Conservation (phyloP, 2,113 vertebrate species). For the Otolemur garnettii region DNA sequence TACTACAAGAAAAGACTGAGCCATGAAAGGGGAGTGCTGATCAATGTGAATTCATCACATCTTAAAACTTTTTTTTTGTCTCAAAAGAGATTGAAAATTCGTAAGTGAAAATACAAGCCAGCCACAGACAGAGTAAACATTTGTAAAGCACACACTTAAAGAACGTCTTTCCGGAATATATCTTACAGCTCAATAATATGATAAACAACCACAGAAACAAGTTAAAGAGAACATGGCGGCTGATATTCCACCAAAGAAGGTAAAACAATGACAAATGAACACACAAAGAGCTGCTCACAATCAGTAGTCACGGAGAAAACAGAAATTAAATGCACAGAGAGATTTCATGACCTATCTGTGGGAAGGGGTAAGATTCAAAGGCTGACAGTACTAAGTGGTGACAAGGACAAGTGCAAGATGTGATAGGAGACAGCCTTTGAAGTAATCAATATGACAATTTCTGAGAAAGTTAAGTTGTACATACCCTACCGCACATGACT, state of each 20-base stretch:
- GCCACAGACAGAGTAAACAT: not conserved
- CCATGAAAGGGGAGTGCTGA: not conserved
- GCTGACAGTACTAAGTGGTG: not conserved
- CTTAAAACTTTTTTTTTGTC: not conserved
- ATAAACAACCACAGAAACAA: not conserved
- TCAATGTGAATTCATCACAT: not conserved
- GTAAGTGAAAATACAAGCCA: not conserved
- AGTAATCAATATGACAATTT: not conserved
- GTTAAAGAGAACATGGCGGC: not conserved
- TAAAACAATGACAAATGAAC: accelerated
- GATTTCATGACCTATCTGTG: too few species aligned
- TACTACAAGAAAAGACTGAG: not conserved
- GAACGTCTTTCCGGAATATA: not conserved
- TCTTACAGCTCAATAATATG: not conserved
- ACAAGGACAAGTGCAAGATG: too few species aligned
- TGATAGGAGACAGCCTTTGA: too few species aligned
- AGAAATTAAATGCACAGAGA: not conserved
- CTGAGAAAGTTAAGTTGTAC: too few species aligned
- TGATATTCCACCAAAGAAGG: not conserved
- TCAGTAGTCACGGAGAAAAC: not conserved
- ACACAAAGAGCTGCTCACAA: not conserved
- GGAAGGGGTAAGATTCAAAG: not conserved
- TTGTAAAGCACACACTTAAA: not conserved
- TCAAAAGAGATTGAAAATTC: not conserved
- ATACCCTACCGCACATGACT: accelerated